phyloP scores from a whole-genome alignment of 2,113 vertebrate species.

The Progne subis region DNA sequence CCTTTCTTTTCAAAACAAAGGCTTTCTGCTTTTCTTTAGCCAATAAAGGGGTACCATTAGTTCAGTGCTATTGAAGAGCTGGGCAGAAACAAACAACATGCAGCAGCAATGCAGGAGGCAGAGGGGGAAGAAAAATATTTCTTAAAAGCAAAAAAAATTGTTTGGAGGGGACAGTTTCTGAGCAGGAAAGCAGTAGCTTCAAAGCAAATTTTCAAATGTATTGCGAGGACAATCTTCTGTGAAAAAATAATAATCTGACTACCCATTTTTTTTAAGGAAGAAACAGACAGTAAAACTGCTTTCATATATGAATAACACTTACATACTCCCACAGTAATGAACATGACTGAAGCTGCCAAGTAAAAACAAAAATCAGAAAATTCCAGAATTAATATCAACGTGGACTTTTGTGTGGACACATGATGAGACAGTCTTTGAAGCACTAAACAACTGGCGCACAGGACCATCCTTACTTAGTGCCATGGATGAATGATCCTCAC shows the following conservation, averaged over 20 bases:
- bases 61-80: not conserved
- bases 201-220: not conserved
- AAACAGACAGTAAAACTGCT: conserved; percentile 8
- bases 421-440: not conserved
- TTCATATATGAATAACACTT: not conserved
- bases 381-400: not conserved
- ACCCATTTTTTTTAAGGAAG: not conserved
- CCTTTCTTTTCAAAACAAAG: conserved; percentile 18
- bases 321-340: not conserved
- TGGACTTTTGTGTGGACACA: not conserved
- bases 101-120: not conserved
- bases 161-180: not conserved
- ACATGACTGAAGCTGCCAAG: not conserved
- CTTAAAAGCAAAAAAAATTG: conserved; percentile 4
- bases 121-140: not conserved
- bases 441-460: not conserved
- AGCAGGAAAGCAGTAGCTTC: not conserved
- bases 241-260: conserved; percentile 16
- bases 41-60: not conserved
- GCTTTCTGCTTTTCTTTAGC: conserved; percentile 15
- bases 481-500: not conserved
- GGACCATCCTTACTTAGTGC: not conserved
- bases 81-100: not conserved
- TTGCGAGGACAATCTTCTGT: not conserved
- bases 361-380: not conserved